Percentiles rank a stretch among this genome's conserved stretches.
Evolutionary conservation across 23 tunicate species (phyloP).

Genomic region (Halocynthia aurantium): DNA sequence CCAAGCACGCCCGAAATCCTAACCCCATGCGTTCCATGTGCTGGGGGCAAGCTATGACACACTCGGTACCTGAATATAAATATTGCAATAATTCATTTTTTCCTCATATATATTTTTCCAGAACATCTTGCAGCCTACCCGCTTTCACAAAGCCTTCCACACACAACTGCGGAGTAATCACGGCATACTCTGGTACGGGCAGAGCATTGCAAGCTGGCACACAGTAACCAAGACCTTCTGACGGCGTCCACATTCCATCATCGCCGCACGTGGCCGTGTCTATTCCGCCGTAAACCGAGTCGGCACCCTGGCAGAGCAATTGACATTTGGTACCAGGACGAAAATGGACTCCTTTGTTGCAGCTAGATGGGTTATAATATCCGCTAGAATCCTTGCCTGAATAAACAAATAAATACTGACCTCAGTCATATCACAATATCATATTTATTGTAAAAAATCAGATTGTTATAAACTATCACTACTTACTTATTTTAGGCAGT

Average conservation of each 20-base stretch:
- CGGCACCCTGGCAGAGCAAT: conserved; percentile 16
- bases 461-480: not conserved
- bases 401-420: not conserved
- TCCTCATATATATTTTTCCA: not conserved
- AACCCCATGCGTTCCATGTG: conserved; percentile 51
- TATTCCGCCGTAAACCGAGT: conserved; percentile 7
- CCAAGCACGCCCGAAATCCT: conserved; percentile 30
- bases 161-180: conserved; percentile 12
- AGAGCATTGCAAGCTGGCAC: conserved; percentile 22
- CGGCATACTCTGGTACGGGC: not conserved
- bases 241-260: conserved; percentile 8
- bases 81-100: not conserved
- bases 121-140: conserved; percentile 7
- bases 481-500: conserved; percentile 1
- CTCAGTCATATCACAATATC: no score
- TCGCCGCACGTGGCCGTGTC: conserved; percentile 9
- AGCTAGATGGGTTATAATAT: conserved; percentile 7
- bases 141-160: conserved; percentile 33
- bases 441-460: not conserved
- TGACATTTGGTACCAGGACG: conserved; percentile 13
- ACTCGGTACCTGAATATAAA: conserved; percentile 35
- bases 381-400: conserved; percentile 6
- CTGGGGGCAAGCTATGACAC: conserved; percentile 33
- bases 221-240: not conserved
- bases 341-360: not conserved